Conservation (phyloP, 2,888 invertebrate genomes). For the Halictus ligatus region DNA sequence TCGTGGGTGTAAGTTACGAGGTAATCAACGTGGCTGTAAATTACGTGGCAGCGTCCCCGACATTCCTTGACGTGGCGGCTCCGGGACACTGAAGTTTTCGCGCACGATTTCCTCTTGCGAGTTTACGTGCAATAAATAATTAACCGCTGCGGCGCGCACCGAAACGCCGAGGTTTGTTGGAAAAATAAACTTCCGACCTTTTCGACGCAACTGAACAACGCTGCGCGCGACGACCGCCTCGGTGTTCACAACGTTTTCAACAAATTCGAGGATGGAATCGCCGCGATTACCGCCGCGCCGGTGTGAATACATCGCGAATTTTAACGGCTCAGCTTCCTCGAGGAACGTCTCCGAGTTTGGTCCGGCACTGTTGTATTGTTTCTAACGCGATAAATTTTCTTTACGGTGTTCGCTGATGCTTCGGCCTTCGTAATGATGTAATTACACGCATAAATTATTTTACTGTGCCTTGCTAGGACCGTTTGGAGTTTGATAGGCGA, state of each 20-base stretch:
- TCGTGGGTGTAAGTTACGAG: slow-evolving; percentile 76
- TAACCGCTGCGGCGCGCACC: not conserved
- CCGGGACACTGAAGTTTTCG: slow-evolving; percentile 5
- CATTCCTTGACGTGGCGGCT: not conserved
- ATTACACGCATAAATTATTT: not conserved
- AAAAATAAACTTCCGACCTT: slow-evolving; percentile 5
- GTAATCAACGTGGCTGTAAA: slow-evolving; percentile 73
- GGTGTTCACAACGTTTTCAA: not conserved
- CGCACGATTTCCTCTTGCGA: slow-evolving; percentile 10
- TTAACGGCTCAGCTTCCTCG: not conserved
- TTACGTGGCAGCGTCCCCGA: slow-evolving; percentile 57
- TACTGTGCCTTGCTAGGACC: too few species aligned
- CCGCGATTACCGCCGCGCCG: not conserved
- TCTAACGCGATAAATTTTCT: not conserved
- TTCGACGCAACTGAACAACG: not conserved
- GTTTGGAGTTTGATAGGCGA: not conserved
- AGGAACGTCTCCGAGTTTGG: not conserved
- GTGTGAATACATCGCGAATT: not conserved
- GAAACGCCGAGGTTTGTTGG: not conserved
- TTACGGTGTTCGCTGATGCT: not conserved
- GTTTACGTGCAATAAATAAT: slow-evolving; percentile 24
- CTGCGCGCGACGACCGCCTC: too few species aligned
- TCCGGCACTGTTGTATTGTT: not conserved
- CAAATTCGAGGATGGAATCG: not conserved
- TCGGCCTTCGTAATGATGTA: not conserved